Conservation (phyloP, 64 coral and sea anemone species). For the Montipora capricornis region DNA sequence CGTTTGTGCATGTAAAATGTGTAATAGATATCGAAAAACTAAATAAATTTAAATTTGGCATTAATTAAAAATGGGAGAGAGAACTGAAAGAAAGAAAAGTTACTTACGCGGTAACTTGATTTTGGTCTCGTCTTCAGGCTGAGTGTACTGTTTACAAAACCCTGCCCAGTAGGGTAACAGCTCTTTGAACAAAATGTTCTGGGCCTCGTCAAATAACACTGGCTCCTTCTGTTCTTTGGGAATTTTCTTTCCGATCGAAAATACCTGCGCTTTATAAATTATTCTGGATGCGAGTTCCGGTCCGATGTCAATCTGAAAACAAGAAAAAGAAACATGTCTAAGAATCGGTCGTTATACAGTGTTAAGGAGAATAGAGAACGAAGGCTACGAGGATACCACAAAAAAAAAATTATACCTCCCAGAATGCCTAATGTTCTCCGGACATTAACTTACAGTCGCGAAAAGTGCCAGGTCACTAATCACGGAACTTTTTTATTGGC, state of each 20-base stretch:
- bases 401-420: too few species aligned
- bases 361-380: too few species aligned
- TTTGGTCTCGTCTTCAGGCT: conserved; percentile 61
- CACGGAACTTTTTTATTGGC: too few species aligned
- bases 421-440: too few species aligned
- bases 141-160: conserved; percentile 85
- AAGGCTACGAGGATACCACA: too few species aligned
- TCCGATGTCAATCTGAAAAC: conserved; percentile 91
- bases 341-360: background rate
- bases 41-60: too few species aligned
- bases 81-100: background rate
- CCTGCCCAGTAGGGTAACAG: conserved; percentile 97
- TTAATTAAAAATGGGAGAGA: too few species aligned
- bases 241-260: conserved; percentile 70
- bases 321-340: background rate
- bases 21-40: too few species aligned
- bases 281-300: conserved; percentile 90
- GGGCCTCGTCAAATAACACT: conserved; percentile 89
- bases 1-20: too few species aligned
- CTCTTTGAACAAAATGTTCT: conserved; percentile 92
- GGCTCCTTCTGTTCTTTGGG: conserved; percentile 89
- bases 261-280: conserved; percentile 88
- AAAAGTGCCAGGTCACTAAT: too few species aligned
- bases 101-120: conserved; percentile 93
- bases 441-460: too few species aligned